A percentile compares a stretch with the other conserved stretches of the same genome.
Conservation (phyloP, 2,888 invertebrate species). For the Andrena bucephala region DNA sequence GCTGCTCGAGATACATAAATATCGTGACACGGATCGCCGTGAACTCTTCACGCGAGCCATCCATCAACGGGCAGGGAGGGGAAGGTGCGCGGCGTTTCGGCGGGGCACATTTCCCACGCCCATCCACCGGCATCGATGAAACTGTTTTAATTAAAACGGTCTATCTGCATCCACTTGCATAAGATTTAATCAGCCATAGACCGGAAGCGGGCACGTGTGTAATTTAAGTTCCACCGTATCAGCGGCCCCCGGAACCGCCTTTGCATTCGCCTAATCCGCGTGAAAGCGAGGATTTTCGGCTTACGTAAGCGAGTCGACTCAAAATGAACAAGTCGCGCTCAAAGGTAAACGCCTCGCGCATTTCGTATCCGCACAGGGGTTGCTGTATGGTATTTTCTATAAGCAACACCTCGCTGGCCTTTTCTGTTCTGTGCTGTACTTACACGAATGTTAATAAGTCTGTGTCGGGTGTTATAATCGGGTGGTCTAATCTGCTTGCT, state of each 20-base stretch:
- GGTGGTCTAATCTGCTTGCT: too few relatives aligned
- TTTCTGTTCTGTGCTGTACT: too few relatives aligned
- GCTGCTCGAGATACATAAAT: slow-evolving; percentile 21
- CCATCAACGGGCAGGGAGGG: neutral
- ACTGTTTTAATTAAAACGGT: slow-evolving; percentile 72
- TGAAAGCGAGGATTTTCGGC: slow-evolving; percentile 70
- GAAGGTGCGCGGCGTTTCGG: neutral
- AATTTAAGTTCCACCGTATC: slow-evolving; percentile 77
- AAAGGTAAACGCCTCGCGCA: slow-evolving; percentile 49
- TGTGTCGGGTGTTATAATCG: too few relatives aligned
- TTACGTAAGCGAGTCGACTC: slow-evolving; percentile 71
- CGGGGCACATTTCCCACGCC: slow-evolving; percentile 8
- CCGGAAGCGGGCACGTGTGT: slow-evolving; percentile 67
- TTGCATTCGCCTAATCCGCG: slow-evolving; percentile 66
- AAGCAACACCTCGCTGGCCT: neutral
- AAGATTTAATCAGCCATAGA: slow-evolving; percentile 72
- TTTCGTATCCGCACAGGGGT: neutral
- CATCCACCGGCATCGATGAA: slow-evolving; percentile 27
- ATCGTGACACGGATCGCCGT: neutral
- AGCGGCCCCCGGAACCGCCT: slow-evolving; percentile 55
- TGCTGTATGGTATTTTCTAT: neutral
- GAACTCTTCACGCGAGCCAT: slow-evolving; percentile 10
- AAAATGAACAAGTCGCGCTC: slow-evolving; percentile 68
- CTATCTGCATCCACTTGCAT: slow-evolving; percentile 56
- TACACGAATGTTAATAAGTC: neutral